phyloP scores from a whole-genome alignment of 2,888 invertebrate genomes.

The Ennomos fuscantarius region DNA sequence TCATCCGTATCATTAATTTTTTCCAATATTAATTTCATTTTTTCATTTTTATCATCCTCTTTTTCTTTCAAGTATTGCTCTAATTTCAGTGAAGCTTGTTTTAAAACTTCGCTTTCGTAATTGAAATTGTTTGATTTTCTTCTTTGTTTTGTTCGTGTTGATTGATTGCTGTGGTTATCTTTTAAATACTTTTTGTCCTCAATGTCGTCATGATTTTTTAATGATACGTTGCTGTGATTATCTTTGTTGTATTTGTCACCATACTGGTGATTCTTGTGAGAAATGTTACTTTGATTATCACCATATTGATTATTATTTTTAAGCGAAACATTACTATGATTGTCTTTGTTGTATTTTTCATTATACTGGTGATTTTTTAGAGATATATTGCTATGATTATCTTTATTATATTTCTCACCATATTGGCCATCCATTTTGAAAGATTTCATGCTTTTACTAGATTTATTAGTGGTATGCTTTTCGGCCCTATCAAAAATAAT shows the following conservation, averaged over 20 bases:
- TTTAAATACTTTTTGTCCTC: slow-evolving; percentile 76
- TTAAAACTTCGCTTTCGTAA: slow-evolving; percentile 85
- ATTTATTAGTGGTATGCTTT: slow-evolving; percentile 58
- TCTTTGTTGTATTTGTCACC: slow-evolving; percentile 67
- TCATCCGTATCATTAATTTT: slow-evolving; percentile 60
- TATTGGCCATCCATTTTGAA: slow-evolving; percentile 76
- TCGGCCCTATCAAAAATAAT: slow-evolving; percentile 70
- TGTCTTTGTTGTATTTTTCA: slow-evolving; percentile 72
- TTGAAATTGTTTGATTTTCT: slow-evolving; percentile 85
- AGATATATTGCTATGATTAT: slow-evolving; percentile 72
- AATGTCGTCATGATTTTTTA: slow-evolving; percentile 69
- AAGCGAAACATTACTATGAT: slow-evolving; percentile 72
- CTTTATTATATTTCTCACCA: slow-evolving; percentile 70
- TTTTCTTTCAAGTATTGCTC: slow-evolving; percentile 78
- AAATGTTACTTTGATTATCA: slow-evolving; percentile 67
- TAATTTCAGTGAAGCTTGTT: slow-evolving; percentile 82
- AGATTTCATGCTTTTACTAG: slow-evolving; percentile 71
- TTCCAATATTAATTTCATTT: slow-evolving; percentile 65
- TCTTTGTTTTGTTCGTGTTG: slow-evolving; percentile 62
- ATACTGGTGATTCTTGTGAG: slow-evolving; percentile 68
- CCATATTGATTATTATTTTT: slow-evolving; percentile 67
- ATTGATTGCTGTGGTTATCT: slow-evolving; percentile 79
- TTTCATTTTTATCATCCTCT: slow-evolving; percentile 58
- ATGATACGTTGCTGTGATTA: slow-evolving; percentile 66
- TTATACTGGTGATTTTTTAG: slow-evolving; percentile 72